phyloP scores from a whole-genome alignment of 2,797 vertebrate species.

The Fistularia commersonii region DNA sequence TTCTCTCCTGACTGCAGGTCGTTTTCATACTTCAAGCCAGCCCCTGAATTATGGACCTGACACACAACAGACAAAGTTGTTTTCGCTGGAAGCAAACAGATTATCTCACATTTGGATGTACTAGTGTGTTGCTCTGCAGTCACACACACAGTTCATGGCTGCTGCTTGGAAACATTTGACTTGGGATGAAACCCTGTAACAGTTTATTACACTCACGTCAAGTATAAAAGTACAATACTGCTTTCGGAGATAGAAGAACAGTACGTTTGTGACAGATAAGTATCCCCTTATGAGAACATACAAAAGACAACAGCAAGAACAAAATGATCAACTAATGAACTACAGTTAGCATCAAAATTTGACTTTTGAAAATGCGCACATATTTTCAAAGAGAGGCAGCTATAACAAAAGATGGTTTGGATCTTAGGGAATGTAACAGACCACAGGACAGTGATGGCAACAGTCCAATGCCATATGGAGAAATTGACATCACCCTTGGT shows the following conservation, averaged over 20 bases:
- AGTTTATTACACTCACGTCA: constrained; percentile 25
- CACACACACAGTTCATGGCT: constrained; percentile 17
- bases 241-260: too few relatives aligned
- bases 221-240: background rate
- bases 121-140: constrained; percentile 13
- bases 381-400: constrained; percentile 24
- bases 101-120: constrained; percentile 36
- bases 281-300: background rate
- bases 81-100: constrained; percentile 48
- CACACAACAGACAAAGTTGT: constrained; percentile 48
- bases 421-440: constrained; percentile 42
- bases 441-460: constrained; percentile 44
- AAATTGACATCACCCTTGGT: constrained; percentile 49
- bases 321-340: constrained; percentile 27
- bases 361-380: constrained; percentile 30
- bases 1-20: constrained; percentile 81
- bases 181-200: constrained; percentile 17
- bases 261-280: too few relatives aligned
- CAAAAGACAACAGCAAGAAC: constrained; percentile 1
- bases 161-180: constrained; percentile 24
- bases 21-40: constrained; percentile 58
- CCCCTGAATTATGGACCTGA: constrained; percentile 61
- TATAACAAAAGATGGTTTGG: constrained; percentile 31
- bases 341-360: constrained; percentile 11
- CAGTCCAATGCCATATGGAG: constrained; percentile 49